Evolutionary conservation across 1,140 invertebrate species (phyloP).

Genomic region (Pteromalus puparum): DNA sequence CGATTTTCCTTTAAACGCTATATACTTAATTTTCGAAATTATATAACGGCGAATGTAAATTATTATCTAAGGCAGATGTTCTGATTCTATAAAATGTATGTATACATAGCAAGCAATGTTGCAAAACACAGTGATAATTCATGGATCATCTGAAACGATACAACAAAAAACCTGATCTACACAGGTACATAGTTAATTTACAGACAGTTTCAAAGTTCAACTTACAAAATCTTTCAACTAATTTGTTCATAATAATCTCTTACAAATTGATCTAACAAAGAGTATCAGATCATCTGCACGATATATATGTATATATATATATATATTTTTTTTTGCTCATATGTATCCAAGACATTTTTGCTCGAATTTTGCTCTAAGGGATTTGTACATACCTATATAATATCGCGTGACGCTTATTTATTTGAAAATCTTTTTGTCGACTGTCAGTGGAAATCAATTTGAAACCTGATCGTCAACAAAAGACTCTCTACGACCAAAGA

Average conservation of each 20-base stretch:
- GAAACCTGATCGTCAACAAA: not conserved
- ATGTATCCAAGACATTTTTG: constrained; percentile 66
- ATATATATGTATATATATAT: constrained; percentile 1
- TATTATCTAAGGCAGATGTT: constrained; percentile 45
- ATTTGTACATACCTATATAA: constrained; percentile 61
- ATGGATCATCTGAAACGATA: not conserved
- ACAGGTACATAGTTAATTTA: not conserved
- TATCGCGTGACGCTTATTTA: constrained; percentile 25
- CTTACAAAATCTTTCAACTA: constrained; percentile 46
- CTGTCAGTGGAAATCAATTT: not conserved
- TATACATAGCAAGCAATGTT: constrained; percentile 4
- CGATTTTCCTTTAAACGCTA: constrained; percentile 10
- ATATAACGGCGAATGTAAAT: constrained; percentile 36
- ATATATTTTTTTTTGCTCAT: constrained; percentile 48
- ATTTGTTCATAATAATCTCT: constrained; percentile 2
- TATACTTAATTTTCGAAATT: constrained; percentile 23
- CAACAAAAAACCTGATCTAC: not conserved
- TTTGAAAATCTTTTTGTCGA: constrained; percentile 17
- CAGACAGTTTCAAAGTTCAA: constrained; percentile 20
- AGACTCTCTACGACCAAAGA: not conserved
- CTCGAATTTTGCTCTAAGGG: constrained; percentile 55
- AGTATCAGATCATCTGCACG: constrained; percentile 16
- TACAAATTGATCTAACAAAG: constrained; percentile 15
- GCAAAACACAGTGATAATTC: not conserved
- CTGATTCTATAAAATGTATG: constrained; percentile 35